Base-by-base conservation (phyloP, 2,797 vertebrate genomes). In the Pachyuromys duprasi region DNA sequence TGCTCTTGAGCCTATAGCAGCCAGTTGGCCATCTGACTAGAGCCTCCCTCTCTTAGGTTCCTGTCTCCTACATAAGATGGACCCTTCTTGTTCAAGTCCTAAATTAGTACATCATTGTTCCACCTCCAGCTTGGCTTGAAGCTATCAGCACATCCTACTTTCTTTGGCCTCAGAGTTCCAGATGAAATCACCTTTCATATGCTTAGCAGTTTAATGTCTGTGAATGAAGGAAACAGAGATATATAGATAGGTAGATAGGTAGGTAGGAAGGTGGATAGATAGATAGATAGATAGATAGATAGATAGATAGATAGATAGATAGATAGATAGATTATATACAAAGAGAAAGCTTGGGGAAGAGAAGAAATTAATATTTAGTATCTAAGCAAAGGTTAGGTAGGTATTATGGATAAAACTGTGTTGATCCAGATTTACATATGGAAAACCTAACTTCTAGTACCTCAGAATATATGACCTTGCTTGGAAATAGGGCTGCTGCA, bases 331-430 rank as follows among this genome's bases (percentile, higher is more conserved):
- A 22, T 42, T 11, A 17, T 36, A n/a, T 87, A 81, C 81, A 80
- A 17, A 26, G 0, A 3, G 49, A n/a, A 20, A 28, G 2, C 31
- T 17, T 14, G 36, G 4, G 1, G 2, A 74, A 36, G 69, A 62
- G 3, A 22, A 22, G 22, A 36, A 57, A 45, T 24, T 33, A 36
- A 63, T 26, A 33, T 4, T 60, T 53, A 20, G 8, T 28, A 69
- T 31, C 22, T 63, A n/a, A 45, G 45, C 45, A 33, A 45, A 39
- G 45, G 39, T 36, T 33, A 81, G 20, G 3, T 5, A 33, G 28
- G 18, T 62, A 13, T 39, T 80, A 49, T 2, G 11, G 9, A 11
- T n/a, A 69, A 55, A 28, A 76, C 18, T 49, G 9, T 33, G 4
- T 2, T 49, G 8, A 18, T 39, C 45, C 24, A 5, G 69, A 80